A percentile compares a stretch with the other conserved stretches of the same genome.
Evolutionary conservation across 2,888 invertebrate genomes (phyloP).

Genomic region (Mellilla xanthometata): DNA sequence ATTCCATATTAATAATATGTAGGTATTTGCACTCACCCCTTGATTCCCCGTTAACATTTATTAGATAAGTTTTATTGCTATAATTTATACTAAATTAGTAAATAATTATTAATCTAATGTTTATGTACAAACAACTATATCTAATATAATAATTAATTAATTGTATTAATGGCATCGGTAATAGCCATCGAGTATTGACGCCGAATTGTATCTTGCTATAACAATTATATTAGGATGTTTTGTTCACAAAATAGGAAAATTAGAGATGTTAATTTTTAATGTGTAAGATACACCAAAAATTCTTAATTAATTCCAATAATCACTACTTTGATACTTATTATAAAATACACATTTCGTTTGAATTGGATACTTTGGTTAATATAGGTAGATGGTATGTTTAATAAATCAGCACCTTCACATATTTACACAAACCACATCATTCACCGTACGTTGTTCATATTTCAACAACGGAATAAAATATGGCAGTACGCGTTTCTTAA

Average conservation of each 20-base stretch:
- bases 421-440: slow-evolving; percentile 23
- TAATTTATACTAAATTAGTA: slow-evolving; percentile 30
- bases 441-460: slow-evolving; percentile 60
- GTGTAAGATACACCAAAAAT: too few species aligned
- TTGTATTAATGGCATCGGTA: slow-evolving; percentile 25
- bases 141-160: background rate
- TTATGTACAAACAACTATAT: slow-evolving; percentile 52
- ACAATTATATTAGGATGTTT: background rate
- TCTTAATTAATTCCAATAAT: slow-evolving; percentile 1
- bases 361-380: slow-evolving; percentile 19
- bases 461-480: slow-evolving; percentile 66
- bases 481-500: slow-evolving; percentile 62
- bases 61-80: background rate
- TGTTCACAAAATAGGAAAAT: too few species aligned
- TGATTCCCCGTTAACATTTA: slow-evolving; percentile 12
- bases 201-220: slow-evolving; percentile 6
- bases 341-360: slow-evolving; percentile 9
- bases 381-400: slow-evolving; percentile 17
- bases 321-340: slow-evolving; percentile 4
- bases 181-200: slow-evolving; percentile 21
- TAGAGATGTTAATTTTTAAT: too few species aligned
- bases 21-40: slow-evolving; percentile 45
- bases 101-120: slow-evolving; percentile 30
- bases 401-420: slow-evolving; percentile 28
- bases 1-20: slow-evolving; percentile 11